Conservation (phyloP, 2,888 invertebrate genomes). For the Scelioninae gen. 1 region DNA sequence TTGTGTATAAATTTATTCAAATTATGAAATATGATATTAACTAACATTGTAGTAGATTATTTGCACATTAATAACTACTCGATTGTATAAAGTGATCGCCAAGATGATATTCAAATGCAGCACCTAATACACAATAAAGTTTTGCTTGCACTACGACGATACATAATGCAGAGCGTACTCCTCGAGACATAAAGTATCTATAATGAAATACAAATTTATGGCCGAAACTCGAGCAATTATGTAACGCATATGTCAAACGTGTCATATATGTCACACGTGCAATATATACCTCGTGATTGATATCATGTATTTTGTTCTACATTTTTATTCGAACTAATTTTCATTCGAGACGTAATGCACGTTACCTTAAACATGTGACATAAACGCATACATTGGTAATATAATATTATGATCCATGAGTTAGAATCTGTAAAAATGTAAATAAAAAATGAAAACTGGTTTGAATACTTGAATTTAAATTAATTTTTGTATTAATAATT, state of each 20-base stretch:
- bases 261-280: conserved; percentile 4
- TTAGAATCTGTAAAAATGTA: too few species aligned
- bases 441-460: too few species aligned
- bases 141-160: background rate
- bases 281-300: conserved; percentile 23
- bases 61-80: background rate
- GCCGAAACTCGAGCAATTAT: conserved; percentile 33
- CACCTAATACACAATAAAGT: conserved; percentile 19
- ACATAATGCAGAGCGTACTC: conserved; percentile 28
- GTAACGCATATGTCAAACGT: conserved; percentile 23
- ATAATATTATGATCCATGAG: background rate
- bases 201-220: conserved; percentile 39
- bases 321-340: conserved; percentile 27
- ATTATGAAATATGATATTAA: background rate
- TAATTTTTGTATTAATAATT: too few species aligned
- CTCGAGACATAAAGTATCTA: conserved; percentile 21
- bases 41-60: background rate
- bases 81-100: background rate
- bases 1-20: too few species aligned
- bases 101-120: conserved; percentile 15
- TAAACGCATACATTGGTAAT: too few species aligned
- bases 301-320: conserved; percentile 12
- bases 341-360: conserved; percentile 1
- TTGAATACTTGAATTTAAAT: too few species aligned
- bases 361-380: too few species aligned